A percentile compares a stretch with the other conserved stretches of the same genome.
These are phyloP conservation scores for Amphiprion percula DNA, from an alignment of 2,113 vertebrate species.

Conservation along the genomic window DNA sequence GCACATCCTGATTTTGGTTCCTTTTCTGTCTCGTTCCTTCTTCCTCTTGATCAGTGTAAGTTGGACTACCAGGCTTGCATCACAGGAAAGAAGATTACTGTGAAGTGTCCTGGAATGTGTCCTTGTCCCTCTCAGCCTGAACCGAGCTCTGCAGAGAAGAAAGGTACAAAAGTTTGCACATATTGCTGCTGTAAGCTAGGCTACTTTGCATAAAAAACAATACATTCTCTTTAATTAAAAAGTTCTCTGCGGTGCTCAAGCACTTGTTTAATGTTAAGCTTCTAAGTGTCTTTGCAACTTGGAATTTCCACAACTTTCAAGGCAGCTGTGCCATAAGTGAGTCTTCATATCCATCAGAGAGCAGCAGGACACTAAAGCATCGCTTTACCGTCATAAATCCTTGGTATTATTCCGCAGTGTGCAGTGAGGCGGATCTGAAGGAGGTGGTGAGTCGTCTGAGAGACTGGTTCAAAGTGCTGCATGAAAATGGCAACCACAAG, in stretches of 20 bases:
- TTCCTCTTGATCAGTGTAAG: slow-evolving; percentile 89
- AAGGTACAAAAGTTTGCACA: slow-evolving; percentile 84
- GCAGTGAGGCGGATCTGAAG: slow-evolving; percentile 91
- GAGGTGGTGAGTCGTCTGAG: slow-evolving; percentile 92
- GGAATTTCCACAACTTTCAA: slow-evolving; percentile 5
- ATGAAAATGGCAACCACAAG: slow-evolving; percentile 92
- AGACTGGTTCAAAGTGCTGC: slow-evolving; percentile 97
- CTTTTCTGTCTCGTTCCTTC: slow-evolving; percentile 30
- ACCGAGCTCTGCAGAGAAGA: slow-evolving; percentile 84
- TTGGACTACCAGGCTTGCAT: slow-evolving; percentile 96
- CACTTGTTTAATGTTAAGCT: slow-evolving; percentile 24
- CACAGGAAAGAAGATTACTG: slow-evolving; percentile 91
- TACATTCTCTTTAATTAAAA: slow-evolving; percentile 21
- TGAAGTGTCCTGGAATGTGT: slow-evolving; percentile 92
- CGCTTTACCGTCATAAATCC: slow-evolving; percentile 48
- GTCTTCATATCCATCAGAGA: slow-evolving; percentile 7
- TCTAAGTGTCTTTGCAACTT: slow-evolving; percentile 6
- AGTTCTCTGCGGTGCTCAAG: slow-evolving; percentile 11
- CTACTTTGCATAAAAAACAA: slow-evolving; percentile 12
- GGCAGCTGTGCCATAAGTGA: slow-evolving; percentile 11
- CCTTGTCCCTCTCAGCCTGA: slow-evolving; percentile 88
- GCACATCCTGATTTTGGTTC: slow-evolving; percentile 42
- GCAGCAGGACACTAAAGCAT: slow-evolving; percentile 29
- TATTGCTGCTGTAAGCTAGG: slow-evolving; percentile 5
- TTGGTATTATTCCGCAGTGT: slow-evolving; percentile 81